Conservation (phyloP, 1,140 invertebrate species). For the Meloidogyne chitwoodi region DNA sequence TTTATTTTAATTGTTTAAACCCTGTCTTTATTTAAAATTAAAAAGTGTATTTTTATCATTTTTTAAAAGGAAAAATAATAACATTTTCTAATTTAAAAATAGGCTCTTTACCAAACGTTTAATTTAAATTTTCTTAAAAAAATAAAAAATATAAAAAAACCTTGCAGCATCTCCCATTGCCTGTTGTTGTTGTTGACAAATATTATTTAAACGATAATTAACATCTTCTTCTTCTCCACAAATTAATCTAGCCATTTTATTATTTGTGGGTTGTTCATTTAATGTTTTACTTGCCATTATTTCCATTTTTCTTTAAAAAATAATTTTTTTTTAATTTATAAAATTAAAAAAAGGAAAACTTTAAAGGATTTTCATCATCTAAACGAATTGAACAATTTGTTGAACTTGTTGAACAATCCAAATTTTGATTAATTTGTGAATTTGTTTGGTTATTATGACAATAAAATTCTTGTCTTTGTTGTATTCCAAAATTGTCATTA, state of each 20-base stretch:
- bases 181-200: neutral
- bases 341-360: neutral
- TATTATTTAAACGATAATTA: neutral
- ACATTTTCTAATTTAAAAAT: no score
- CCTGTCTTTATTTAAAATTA: no score
- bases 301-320: constrained; percentile 17
- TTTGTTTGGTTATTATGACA: no score
- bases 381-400: no score
- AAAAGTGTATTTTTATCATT: no score
- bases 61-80: no score
- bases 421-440: no score
- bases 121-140: no score
- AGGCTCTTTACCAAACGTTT: no score
- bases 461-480: no score
- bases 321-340: neutral
- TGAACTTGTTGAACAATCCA: neutral
- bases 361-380: constrained; percentile 20
- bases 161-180: neutral
- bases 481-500: no score
- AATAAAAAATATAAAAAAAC: neutral
- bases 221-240: neutral
- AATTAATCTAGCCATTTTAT: constrained; percentile 37
- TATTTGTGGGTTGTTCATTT: neutral
- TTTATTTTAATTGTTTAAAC: no score
- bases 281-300: constrained; percentile 22